Evolutionary conservation across 2,888 invertebrate genomes (phyloP).

Genomic region (Neoscelio sp.): DNA sequence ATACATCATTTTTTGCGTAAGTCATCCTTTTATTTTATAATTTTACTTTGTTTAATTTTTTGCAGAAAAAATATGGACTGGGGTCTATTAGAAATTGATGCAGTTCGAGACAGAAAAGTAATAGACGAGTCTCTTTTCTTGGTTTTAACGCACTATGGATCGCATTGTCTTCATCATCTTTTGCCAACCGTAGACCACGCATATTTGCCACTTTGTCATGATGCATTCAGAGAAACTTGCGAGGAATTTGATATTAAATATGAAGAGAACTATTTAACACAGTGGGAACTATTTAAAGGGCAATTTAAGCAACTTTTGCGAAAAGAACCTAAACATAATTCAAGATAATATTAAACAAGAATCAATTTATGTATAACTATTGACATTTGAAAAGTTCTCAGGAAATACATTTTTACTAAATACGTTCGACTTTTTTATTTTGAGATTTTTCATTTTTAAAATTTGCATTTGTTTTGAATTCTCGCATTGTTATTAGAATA

Average conservation of each 20-base stretch:
- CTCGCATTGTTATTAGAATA: too few relatives aligned
- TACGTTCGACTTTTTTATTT: too few relatives aligned
- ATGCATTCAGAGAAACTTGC: slow-evolving; percentile 86
- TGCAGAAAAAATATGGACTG: slow-evolving; percentile 87
- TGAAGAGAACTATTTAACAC: slow-evolving; percentile 76
- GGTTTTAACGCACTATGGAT: slow-evolving; percentile 89
- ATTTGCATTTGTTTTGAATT: too few relatives aligned
- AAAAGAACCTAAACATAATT: slow-evolving; percentile 80
- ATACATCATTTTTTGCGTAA: not conserved
- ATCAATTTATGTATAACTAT: not conserved
- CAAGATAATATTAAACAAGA: slow-evolving; percentile 27
- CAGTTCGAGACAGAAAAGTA: slow-evolving; percentile 89
- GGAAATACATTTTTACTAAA: too few relatives aligned
- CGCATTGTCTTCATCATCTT: slow-evolving; percentile 91
- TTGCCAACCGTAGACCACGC: slow-evolving; percentile 93
- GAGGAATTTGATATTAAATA: slow-evolving; percentile 86
- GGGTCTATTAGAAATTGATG: slow-evolving; percentile 91
- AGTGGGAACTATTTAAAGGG: slow-evolving; percentile 87
- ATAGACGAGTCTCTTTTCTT: slow-evolving; percentile 87
- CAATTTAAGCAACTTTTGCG: slow-evolving; percentile 87
- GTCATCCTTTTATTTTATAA: slow-evolving; percentile 32
- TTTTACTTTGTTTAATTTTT: slow-evolving; percentile 71
- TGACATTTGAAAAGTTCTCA: not conserved
- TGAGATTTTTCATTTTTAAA: too few relatives aligned
- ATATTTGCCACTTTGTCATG: slow-evolving; percentile 87